Evolutionary conservation across 1,140 invertebrate species (phyloP).

Genomic region (Hydropsyche tenuis): DNA sequence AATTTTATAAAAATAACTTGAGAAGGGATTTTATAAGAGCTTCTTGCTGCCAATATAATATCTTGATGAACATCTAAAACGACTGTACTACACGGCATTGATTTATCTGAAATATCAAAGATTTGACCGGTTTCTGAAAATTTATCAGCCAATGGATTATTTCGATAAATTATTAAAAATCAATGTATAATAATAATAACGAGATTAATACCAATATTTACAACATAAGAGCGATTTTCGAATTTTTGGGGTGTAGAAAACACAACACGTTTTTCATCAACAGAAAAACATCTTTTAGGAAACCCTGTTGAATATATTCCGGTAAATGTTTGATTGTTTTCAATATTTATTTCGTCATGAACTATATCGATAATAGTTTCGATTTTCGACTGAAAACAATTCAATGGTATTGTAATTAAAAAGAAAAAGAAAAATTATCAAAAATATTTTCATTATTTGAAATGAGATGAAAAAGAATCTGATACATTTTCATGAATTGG

Average conservation of each 20-base stretch:
- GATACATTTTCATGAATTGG: constrained; percentile 53
- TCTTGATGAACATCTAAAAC: constrained; percentile 64
- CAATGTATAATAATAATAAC: background rate
- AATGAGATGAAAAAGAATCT: too few species aligned
- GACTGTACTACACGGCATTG: constrained; percentile 56
- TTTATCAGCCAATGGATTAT: background rate
- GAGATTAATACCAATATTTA: constrained; percentile 65
- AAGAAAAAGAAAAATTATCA: background rate
- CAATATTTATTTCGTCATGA: constrained; percentile 56
- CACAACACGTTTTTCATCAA: constrained; percentile 67
- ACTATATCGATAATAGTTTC: constrained; percentile 65
- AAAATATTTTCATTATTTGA: too few species aligned
- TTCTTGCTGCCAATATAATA: constrained; percentile 59
- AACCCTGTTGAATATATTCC: constrained; percentile 69
- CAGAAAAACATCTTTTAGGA: constrained; percentile 68
- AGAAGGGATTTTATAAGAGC: constrained; percentile 60
- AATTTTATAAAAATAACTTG: constrained; percentile 51
- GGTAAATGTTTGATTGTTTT: constrained; percentile 65
- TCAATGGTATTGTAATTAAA: constrained; percentile 39
- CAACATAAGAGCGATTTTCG: constrained; percentile 66
- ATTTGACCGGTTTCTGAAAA: constrained; percentile 59
- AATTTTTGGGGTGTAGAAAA: constrained; percentile 71
- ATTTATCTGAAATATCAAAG: constrained; percentile 58
- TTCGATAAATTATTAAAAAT: background rate
- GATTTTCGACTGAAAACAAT: constrained; percentile 52